These are phyloP conservation scores for Eupithecia subfuscata DNA, from an alignment of 2,888 invertebrate genomes.

Conservation along the genomic window DNA sequence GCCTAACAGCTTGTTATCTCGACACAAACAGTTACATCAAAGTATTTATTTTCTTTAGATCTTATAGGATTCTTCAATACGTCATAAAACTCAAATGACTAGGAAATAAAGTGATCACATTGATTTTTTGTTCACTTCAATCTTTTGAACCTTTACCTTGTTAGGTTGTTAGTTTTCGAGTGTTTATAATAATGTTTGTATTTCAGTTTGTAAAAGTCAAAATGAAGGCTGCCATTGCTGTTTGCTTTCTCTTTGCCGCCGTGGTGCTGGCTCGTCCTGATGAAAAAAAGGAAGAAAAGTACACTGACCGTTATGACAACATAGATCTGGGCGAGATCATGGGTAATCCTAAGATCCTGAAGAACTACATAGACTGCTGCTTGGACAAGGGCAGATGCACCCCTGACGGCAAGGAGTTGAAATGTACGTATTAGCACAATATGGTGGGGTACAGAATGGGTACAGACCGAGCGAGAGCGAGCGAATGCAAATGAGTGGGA, in stretches of 20 bases:
- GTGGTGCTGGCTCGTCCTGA: slow-evolving; percentile 46
- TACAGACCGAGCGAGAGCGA: no score
- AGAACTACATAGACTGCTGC: slow-evolving; percentile 87
- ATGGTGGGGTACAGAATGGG: no score
- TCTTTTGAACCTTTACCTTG: no score
- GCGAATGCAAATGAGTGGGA: no score
- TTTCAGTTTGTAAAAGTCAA: slow-evolving; percentile 16
- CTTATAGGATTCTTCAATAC: no score
- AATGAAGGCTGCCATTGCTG: slow-evolving; percentile 32
- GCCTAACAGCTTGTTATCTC: no score
- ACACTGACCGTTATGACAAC: slow-evolving; percentile 86
- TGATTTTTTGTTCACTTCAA: no score
- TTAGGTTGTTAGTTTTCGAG: no score
- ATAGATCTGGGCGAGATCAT: slow-evolving; percentile 87
- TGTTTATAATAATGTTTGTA: background rate
- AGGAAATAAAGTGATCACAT: no score
- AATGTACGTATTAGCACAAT: slow-evolving; percentile 79
- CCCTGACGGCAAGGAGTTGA: slow-evolving; percentile 87
- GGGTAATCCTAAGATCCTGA: slow-evolving; percentile 85
- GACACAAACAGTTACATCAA: background rate
- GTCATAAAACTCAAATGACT: no score
- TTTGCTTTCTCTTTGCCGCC: slow-evolving; percentile 61
- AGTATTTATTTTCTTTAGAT: background rate
- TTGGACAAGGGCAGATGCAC: slow-evolving; percentile 86
- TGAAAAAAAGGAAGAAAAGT: slow-evolving; percentile 49